Conservation (phyloP, 2,888 invertebrate species). For the Harpagoxenus sublaevis region DNA sequence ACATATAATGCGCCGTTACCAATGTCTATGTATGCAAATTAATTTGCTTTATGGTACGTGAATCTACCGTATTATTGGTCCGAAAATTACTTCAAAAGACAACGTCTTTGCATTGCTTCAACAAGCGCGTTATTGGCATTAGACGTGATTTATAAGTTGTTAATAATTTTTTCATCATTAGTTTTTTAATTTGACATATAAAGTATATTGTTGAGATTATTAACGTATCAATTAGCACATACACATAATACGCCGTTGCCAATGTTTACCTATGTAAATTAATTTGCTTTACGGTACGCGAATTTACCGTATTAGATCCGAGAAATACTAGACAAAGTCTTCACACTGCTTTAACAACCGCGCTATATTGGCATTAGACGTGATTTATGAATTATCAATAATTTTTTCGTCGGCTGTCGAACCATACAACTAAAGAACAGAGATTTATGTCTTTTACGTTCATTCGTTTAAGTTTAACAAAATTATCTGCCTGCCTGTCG, state of each 20-base stretch:
- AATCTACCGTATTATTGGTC: background rate
- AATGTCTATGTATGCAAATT: constrained; percentile 35
- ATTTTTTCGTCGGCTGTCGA: background rate
- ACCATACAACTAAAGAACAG: background rate
- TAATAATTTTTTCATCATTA: background rate
- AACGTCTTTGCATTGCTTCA: background rate
- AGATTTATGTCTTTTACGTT: constrained; percentile 4
- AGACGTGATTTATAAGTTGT: background rate
- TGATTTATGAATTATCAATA: background rate
- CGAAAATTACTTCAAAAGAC: background rate
- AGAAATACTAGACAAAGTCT: background rate
- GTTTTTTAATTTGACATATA: constrained; percentile 12
- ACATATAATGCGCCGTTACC: background rate
- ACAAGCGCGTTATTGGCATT: background rate
- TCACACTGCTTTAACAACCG: background rate
- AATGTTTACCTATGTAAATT: constrained; percentile 36
- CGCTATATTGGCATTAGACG: background rate
- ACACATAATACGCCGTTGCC: background rate
- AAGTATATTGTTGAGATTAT: constrained; percentile 35
- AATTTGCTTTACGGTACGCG: constrained; percentile 1
- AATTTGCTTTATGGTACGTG: background rate
- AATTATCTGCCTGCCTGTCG: background rate
- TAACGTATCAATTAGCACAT: constrained; percentile 30
- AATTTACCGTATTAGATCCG: background rate
- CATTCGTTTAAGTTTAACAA: constrained; percentile 3